Percentiles rank a stretch among this genome's conserved stretches.
These are phyloP conservation scores for Heteromormyrus szaboi DNA, from an alignment of 2,797 vertebrate species.

Conservation along the genomic window DNA sequence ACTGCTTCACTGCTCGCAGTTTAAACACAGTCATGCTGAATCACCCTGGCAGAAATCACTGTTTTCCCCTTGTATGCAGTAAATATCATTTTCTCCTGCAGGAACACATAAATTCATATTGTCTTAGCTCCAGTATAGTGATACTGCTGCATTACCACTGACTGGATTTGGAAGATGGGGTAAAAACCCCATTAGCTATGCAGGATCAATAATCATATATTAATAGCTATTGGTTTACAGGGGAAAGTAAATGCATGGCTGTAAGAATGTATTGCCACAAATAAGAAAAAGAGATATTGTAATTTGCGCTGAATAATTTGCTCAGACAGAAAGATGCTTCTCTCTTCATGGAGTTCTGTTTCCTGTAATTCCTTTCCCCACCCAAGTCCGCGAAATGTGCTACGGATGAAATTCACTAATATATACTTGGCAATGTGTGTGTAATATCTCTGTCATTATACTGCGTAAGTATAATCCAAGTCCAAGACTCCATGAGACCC, in stretches of 20 bases:
- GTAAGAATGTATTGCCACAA: not conserved
- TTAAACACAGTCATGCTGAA: constrained; percentile 2
- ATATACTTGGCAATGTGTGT: not conserved
- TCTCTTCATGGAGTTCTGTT: not conserved
- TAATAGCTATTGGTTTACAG: not conserved
- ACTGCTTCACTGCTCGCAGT: not conserved
- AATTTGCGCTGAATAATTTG: not conserved
- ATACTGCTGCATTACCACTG: not conserved
- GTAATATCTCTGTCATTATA: not conserved
- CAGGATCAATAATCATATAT: not conserved
- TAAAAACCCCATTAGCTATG: not conserved
- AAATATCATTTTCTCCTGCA: not conserved
- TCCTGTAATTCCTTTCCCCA: not conserved
- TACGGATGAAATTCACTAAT: not conserved
- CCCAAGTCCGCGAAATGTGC: not conserved
- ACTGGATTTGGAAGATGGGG: not conserved
- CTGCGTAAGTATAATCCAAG: not conserved
- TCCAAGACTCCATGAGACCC: too few species aligned
- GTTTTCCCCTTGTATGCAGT: not conserved
- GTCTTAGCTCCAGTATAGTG: not conserved
- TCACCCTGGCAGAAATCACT: not conserved
- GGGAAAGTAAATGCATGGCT: not conserved
- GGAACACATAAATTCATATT: not conserved
- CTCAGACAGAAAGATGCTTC: not conserved
- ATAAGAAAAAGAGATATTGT: not conserved